phyloP scores from a whole-genome alignment of 92 coral and sea anemone genomes.

The Heliopora coerulea region DNA sequence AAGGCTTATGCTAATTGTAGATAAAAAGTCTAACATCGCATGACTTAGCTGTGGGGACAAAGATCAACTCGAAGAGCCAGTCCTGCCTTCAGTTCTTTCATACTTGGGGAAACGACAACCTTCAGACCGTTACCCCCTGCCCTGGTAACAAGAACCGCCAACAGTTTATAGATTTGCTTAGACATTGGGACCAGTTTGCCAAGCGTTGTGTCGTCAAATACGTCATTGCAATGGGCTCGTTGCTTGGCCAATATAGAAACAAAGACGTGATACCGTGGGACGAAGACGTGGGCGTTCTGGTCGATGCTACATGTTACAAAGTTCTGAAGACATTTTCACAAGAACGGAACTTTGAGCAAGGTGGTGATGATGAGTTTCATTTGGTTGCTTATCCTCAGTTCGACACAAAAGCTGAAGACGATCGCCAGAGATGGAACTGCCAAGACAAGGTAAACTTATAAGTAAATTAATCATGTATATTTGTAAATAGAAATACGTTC shows the following conservation, averaged over 20 bases:
- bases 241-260: neutral
- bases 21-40: too few relatives aligned
- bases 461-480: too few relatives aligned
- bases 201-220: neutral
- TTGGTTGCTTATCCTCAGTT: neutral
- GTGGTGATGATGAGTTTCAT: neutral
- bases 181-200: neutral
- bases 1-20: too few relatives aligned
- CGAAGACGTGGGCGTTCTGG: neutral
- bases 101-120: too few relatives aligned
- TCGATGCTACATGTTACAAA: neutral
- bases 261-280: neutral
- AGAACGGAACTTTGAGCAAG: neutral
- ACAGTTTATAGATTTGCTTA: neutral
- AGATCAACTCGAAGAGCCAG: too few relatives aligned
- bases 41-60: too few relatives aligned
- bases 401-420: neutral
- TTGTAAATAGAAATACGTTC: too few relatives aligned
- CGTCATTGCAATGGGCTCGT: neutral
- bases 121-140: too few relatives aligned
- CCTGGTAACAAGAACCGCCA: too few relatives aligned
- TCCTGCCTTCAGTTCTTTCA: too few relatives aligned
- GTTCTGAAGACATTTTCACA: neutral
- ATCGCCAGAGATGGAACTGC: constrained; percentile 4
- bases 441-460: neutral